A percentile compares a stretch with the other conserved stretches of the same genome.
phyloP scores from a whole-genome alignment of 2,113 vertebrate genomes.

The Indicator indicator region DNA sequence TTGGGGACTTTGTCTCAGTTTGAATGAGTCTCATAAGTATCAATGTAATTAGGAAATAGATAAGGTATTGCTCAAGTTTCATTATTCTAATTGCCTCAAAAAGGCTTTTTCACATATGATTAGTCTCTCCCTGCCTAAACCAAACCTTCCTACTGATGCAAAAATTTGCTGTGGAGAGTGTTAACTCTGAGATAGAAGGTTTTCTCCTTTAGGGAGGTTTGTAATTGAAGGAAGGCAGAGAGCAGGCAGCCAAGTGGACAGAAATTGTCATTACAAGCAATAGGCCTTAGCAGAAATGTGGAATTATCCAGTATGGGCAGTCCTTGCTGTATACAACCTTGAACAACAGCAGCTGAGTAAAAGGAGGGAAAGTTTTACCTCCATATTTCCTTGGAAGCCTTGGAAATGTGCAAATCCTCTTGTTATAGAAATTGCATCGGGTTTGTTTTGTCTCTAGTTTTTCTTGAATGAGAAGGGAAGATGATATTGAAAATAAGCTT shows the following conservation, averaged over 20 bases:
- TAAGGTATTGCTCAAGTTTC: slow-evolving; percentile 21
- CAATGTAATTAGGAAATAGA: slow-evolving; percentile 2
- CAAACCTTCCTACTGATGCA: not conserved
- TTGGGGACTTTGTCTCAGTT: not conserved
- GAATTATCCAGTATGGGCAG: not conserved
- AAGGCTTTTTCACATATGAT: not conserved
- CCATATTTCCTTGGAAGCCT: not conserved
- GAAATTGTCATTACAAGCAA: not conserved
- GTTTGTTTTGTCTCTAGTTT: not conserved
- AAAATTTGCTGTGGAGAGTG: not conserved
- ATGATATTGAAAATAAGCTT: not conserved
- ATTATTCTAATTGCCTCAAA: slow-evolving; percentile 22
- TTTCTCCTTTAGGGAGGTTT: not conserved
- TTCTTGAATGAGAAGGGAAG: not conserved
- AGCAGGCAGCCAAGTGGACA: not conserved
- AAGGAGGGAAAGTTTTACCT: not conserved
- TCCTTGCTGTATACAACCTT: not conserved
- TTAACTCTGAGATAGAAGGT: not conserved
- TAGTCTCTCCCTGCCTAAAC: not conserved
- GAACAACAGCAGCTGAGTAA: not conserved
- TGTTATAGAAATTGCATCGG: not conserved
- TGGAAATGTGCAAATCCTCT: not conserved
- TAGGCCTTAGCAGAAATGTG: not conserved
- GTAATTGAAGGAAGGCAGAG: not conserved
- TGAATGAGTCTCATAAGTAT: not conserved